Evolutionary conservation across 2,113 vertebrate species (phyloP).

Genomic region (Cichladusa arquata): DNA sequence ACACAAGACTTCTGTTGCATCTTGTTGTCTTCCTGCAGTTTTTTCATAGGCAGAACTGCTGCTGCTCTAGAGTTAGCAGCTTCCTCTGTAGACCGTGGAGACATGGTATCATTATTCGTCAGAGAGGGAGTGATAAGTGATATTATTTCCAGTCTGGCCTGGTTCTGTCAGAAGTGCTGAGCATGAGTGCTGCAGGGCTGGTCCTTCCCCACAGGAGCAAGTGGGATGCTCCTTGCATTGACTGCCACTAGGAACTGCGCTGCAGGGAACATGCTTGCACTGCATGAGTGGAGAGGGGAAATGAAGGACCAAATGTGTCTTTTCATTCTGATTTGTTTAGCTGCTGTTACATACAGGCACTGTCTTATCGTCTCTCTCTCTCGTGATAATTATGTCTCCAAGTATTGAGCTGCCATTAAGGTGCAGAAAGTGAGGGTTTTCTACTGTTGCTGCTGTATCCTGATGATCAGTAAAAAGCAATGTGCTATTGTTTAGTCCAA

Average conservation of each 20-base stretch:
- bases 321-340: not conserved
- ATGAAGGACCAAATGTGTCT: not conserved
- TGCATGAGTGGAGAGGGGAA: not conserved
- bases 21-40: not conserved
- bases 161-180: not conserved
- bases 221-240: not conserved
- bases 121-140: not conserved
- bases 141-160: not conserved
- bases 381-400: not conserved
- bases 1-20: not conserved
- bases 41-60: not conserved
- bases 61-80: not conserved
- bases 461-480: not conserved
- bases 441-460: not conserved
- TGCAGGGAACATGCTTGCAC: rapidly evolving
- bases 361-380: not conserved
- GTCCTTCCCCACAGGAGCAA: not conserved
- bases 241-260: not conserved
- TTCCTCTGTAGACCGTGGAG: not conserved
- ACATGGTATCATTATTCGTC: not conserved
- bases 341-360: not conserved
- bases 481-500: not conserved
- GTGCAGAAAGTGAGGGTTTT: not conserved
- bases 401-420: not conserved
- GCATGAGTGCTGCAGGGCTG: not conserved